Percentiles rank a stretch among this genome's conserved stretches.
These are phyloP conservation scores for Oncorhynchus clarkii DNA, from an alignment of 2,113 vertebrate species.

Conservation along the genomic window DNA sequence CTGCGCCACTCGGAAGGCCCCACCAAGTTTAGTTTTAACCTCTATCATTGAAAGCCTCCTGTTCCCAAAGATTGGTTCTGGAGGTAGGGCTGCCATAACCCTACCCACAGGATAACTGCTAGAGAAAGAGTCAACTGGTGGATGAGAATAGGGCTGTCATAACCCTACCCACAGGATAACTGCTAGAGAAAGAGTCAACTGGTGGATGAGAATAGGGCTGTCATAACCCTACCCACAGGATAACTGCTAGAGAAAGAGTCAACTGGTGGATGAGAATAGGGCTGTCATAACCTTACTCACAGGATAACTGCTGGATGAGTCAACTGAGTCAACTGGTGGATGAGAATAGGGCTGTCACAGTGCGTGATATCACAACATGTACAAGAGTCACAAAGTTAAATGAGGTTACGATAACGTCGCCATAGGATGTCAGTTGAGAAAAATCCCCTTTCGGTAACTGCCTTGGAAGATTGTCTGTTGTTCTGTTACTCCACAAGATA, in stretches of 20 bases:
- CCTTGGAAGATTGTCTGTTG: neutral
- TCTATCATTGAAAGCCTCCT: too few relatives aligned
- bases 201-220: neutral
- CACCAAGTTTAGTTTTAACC: too few relatives aligned
- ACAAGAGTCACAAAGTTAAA: neutral
- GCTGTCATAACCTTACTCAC: too few relatives aligned
- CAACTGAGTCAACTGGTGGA: too few relatives aligned
- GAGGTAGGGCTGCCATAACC: too few relatives aligned
- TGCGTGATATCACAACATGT: neutral
- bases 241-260: neutral
- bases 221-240: too few relatives aligned
- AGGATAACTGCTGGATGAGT: too few relatives aligned
- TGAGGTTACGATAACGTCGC: neutral
- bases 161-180: too few relatives aligned
- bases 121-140: neutral
- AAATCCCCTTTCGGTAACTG: neutral
- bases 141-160: neutral
- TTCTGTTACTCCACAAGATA: neutral
- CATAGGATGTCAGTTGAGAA: neutral
- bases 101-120: too few relatives aligned
- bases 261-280: neutral
- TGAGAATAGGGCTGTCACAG: neutral
- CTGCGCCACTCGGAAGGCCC: too few relatives aligned
- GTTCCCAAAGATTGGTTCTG: too few relatives aligned
- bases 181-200: neutral